Conservation (phyloP, 2,888 invertebrate species). For the Zele albiditarsus region DNA sequence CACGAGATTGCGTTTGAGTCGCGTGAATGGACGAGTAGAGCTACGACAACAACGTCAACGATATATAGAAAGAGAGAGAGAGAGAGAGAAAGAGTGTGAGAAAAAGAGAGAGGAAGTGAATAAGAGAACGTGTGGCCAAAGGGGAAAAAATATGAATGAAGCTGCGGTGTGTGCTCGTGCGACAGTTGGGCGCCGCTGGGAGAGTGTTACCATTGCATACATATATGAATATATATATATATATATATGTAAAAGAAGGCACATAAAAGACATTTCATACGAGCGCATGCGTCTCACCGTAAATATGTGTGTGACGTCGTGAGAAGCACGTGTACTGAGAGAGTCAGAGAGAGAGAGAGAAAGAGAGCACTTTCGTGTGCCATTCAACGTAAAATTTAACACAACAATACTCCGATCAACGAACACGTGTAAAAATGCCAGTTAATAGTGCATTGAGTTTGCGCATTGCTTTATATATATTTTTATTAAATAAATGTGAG, state of each 20-base stretch:
- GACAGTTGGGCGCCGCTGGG: slow-evolving; percentile 37
- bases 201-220: slow-evolving; percentile 33
- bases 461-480: slow-evolving; percentile 2
- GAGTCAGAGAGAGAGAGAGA: not conserved
- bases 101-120: not conserved
- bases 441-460: slow-evolving; percentile 8
- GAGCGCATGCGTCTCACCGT: slow-evolving; percentile 53
- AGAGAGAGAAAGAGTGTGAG: slow-evolving; percentile 40
- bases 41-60: slow-evolving; percentile 18
- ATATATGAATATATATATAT: not conserved
- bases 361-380: slow-evolving; percentile 48
- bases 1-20: slow-evolving; percentile 35
- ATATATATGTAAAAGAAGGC: not conserved
- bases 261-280: slow-evolving; percentile 17
- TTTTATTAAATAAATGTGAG: not conserved
- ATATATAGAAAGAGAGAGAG: slow-evolving; percentile 3
- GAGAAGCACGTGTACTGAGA: slow-evolving; percentile 28
- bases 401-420: slow-evolving; percentile 9
- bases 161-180: slow-evolving; percentile 47
- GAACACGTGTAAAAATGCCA: slow-evolving; percentile 5
- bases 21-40: slow-evolving; percentile 50
- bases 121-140: slow-evolving; percentile 48
- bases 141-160: slow-evolving; percentile 63
- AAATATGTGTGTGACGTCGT: not conserved
- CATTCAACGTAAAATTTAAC: slow-evolving; percentile 53